phyloP scores from a whole-genome alignment of 2,797 vertebrate species.

The Phaenicophaeus curvirostris region DNA sequence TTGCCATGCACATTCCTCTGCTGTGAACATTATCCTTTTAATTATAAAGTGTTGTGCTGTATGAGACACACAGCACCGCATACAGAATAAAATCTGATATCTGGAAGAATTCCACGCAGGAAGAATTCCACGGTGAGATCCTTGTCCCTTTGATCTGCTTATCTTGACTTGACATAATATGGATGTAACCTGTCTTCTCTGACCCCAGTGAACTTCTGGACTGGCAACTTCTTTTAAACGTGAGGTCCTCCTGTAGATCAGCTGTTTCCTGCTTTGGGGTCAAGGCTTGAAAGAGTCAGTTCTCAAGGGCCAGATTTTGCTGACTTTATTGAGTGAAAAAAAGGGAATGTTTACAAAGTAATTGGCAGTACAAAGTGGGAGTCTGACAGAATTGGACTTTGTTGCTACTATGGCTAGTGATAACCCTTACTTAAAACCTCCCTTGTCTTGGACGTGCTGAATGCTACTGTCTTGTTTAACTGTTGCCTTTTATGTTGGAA shows the following conservation, averaged over 20 bases:
- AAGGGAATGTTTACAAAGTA: background rate
- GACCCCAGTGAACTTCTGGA: background rate
- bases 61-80: background rate
- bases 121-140: background rate
- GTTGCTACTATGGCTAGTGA: background rate
- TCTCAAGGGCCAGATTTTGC: background rate
- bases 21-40: background rate
- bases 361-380: background rate
- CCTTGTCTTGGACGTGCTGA: background rate
- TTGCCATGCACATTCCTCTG: background rate
- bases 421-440: background rate
- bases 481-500: background rate
- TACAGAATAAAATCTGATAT: background rate
- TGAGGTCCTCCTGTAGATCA: background rate
- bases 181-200: background rate
- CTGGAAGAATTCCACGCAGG: background rate
- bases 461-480: background rate
- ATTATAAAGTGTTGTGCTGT: background rate
- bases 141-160: background rate
- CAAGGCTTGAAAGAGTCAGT: background rate
- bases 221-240: background rate
- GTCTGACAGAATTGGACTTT: background rate
- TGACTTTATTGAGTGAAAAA: background rate
- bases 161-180: background rate
- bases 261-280: background rate